Base-by-base conservation (phyloP, 2,797 vertebrate genomes). In the Urosaurus nigricauda region DNA sequence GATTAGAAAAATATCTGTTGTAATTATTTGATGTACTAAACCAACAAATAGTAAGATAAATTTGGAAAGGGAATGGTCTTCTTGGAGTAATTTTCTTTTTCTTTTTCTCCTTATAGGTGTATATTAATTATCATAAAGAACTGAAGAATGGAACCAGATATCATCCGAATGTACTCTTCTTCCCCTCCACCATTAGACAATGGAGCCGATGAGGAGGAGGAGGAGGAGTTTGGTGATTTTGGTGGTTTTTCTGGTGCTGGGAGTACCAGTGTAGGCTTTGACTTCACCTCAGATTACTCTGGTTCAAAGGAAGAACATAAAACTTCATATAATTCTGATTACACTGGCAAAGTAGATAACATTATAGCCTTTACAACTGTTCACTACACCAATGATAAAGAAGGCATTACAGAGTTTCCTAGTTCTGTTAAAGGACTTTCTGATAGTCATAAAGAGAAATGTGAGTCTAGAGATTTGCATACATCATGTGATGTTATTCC, bases 181-280 rank as follows among this genome's bases (percentile, higher is more conserved):
- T 98, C 98, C 77, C 98, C 98, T 1, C 98, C 98, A 89, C 98
- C 97, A 1, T 95, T 98, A 86, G 98, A 98, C 91, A 98, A 98
- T n/a, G 98, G 96, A 83, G 97, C 96, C 2, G 98, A 98, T 78
- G 98, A 99, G 0, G 98, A 98, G 0, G 98, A 98, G 0, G 98
- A 99, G 0, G 97, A 97, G 87, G 98, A 98, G 90, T 99, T 98
- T 94, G 98, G 98, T 89, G 98, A 98, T 91, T 98, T 98, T 90
- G 98, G 98, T 89, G 97, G 97, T 26, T 98, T 98, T 95, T 96
- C 98, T 86, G 96, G 95, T 60, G 95, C 97, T 60, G 96, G 94
- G 87, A 95, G 97, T 83, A 96, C 97, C 77, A 93, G 97, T 16
- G 94, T 97, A 77, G 97, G 94, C 87, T 97, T 98, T 95, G 97